Evolutionary conservation across 1,140 invertebrate genomes (phyloP), one percentile per base, ranked within the genome.

Genomic region (Brachionus angularis): DNA sequence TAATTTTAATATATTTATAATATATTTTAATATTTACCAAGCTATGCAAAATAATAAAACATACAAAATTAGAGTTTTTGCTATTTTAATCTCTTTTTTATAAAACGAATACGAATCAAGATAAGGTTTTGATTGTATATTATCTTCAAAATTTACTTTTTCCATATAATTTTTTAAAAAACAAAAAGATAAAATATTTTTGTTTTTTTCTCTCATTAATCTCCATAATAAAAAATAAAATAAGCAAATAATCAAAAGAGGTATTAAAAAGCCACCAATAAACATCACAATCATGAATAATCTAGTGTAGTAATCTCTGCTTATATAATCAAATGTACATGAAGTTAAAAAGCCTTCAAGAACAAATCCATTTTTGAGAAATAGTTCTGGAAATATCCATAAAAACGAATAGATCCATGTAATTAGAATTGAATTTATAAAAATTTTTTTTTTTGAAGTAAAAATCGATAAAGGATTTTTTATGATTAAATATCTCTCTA

Each of bases 331-430:
- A 21, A 70, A 70, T 29, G 67, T 42, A 12, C 67, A 70, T 50
- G 67, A 70, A 7, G 67, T 70, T 5, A 50, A 18, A n/a, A 70
- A 52, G n/a, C 67, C 67, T 44, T 70, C 67, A 5, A 70, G 18
- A 3, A 70, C 46, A 52, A 70, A 70, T 2, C 67, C 36, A 29
- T 67, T 18, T 31, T 33, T 31, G 16, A 46, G 42, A 1, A 1
- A 31, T 27, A 67, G 29, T 67, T 67, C 39, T 2, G 62, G 62
- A 47, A 50, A 18, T 12, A 67, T 67, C 16, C 62, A 47, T 16
- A 34, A 10, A 7, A 25, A 46, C 5, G 62, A 46, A 18, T 67
- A 67, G 1, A 67, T 23, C 62, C 62, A 67, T 33, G 27, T 47
- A 27, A 67, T 47, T 23, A 50, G 18, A 7, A 67, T 67, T 1